Base-by-base conservation (phyloP, 1,140 invertebrate species). In the Gyrodactylus salaris region DNA sequence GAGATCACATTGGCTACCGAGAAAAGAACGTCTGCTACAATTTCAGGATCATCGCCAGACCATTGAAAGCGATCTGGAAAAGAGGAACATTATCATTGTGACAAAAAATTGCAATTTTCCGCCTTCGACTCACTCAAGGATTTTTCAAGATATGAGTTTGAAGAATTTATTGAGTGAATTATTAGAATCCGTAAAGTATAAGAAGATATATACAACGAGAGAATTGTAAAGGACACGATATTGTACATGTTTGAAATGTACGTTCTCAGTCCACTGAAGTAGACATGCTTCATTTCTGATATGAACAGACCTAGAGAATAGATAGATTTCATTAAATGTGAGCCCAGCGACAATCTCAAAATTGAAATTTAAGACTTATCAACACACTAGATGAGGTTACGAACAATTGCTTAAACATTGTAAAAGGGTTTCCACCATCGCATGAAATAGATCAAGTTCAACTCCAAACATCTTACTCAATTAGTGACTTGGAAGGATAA, bases 221-320 rank as follows among this genome's bases (percentile, higher is more conserved):
- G 76, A 20, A 81, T 78, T 73, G 77, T 77, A 74, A 79, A 79
- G 75, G 80, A 79, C 75, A 80, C 78, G 74, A 78, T 79, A 75
- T 81, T 81, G 75, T 81, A 80, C 73, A 78, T 78, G 73, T 80
- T 78, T 68, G 77, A 78, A 68, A 81, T 75, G 76, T 81, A 81
- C 25, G 78, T 78, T n/a, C 77, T 74, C 24, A 79, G 75, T 21
- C 80, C 80, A 26, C 78, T 78, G 75, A 76, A 77, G 76, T 81
- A 81, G 2, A 81, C 77, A 74, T 80, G 79, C 75, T 81, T 81
- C 74, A 79, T 80, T 75, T 81, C 80, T 75, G 79, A 79, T 79
- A 80, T 80, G 24, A 80, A 74, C 27, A 80, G 76, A 73, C 80
- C 80, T 80, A 76, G 1, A 76, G 25, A 76, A 68, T 23, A n/a